Conservation (phyloP, 2,888 invertebrate genomes). For the Papilio gigon region DNA sequence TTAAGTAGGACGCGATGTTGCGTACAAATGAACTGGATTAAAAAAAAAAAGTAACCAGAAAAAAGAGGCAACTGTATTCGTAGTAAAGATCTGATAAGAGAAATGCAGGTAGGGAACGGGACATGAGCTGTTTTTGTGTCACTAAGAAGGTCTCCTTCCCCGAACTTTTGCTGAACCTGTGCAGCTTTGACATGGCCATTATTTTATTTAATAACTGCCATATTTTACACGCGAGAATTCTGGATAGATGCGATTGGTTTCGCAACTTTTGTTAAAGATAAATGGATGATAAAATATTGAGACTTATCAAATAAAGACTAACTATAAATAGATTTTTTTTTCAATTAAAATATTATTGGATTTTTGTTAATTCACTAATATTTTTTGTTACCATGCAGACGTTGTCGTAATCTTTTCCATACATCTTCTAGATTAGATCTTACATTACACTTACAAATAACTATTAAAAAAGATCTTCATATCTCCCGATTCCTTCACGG, state of each 20-base stretch:
- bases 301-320: background rate
- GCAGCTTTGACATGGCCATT: constrained; percentile 26
- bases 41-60: constrained; percentile 29
- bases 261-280: constrained; percentile 8
- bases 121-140: constrained; percentile 42
- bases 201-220: constrained; percentile 43
- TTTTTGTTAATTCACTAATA: no score
- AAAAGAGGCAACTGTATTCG: constrained; percentile 40
- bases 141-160: constrained; percentile 36
- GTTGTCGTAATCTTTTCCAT: no score
- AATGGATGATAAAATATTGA: background rate
- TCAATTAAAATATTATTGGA: no score
- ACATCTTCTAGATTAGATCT: no score
- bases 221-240: constrained; percentile 34
- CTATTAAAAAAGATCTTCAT: background rate
- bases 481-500: background rate
- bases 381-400: no score
- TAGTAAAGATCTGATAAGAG: constrained; percentile 46
- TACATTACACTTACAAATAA: no score
- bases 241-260: constrained; percentile 4
- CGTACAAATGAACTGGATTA: constrained; percentile 27
- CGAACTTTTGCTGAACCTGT: constrained; percentile 41
- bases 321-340: no score
- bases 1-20: constrained; percentile 24
- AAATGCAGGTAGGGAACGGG: constrained; percentile 49